A percentile compares a stretch with the other conserved stretches of the same genome.
phyloP scores from a whole-genome alignment of 2,888 invertebrate species.

The Rhagonycha fulva region DNA sequence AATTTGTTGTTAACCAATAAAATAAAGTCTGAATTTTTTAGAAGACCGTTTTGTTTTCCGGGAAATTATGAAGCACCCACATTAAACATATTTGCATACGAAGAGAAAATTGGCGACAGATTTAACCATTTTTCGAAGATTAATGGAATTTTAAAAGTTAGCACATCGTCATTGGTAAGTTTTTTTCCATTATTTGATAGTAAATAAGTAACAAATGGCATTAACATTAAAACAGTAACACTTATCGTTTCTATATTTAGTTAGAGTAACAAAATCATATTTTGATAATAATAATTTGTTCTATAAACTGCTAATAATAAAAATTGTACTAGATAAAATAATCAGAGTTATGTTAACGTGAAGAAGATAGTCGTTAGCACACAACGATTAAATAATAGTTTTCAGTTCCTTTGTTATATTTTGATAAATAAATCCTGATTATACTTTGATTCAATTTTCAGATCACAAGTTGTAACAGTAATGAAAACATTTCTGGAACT shows the following conservation, averaged over 20 bases:
- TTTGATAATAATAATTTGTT: not conserved
- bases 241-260: not conserved
- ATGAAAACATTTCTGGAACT: not conserved
- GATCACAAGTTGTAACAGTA: not conserved
- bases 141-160: constrained; percentile 22
- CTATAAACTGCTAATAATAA: not conserved
- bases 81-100: constrained; percentile 31
- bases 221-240: not conserved
- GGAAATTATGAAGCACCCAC: constrained; percentile 29
- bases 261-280: not conserved
- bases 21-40: constrained; percentile 5
- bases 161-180: constrained; percentile 42
- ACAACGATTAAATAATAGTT: not conserved
- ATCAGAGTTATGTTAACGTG: not conserved
- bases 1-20: not conserved
- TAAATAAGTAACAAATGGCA: not conserved
- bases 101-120: constrained; percentile 33
- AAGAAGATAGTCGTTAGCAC: not conserved
- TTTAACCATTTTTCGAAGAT: constrained; percentile 36
- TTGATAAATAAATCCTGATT: not conserved
- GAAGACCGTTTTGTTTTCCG: constrained; percentile 37
- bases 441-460: not conserved
- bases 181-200: not conserved
- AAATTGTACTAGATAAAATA: not conserved
- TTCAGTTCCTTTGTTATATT: not conserved